Evolutionary conservation across 2,797 vertebrate genomes (phyloP).

Genomic region (Aquila chrysaetos): DNA sequence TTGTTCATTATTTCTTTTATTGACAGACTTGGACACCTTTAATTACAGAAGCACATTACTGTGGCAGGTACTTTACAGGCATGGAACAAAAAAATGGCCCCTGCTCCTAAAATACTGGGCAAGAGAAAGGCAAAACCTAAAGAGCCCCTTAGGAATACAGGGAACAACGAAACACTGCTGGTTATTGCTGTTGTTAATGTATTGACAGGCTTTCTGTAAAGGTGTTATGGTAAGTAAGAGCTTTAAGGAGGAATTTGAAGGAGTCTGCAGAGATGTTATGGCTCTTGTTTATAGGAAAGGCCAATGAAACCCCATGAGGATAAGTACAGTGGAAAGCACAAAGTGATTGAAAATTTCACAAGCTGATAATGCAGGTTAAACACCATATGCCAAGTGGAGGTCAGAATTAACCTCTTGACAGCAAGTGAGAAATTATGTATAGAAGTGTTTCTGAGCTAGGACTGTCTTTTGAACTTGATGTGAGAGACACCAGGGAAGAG

Average conservation of each 20-base stretch:
- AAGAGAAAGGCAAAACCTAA: neutral
- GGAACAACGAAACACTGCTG: neutral
- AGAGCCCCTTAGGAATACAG: neutral
- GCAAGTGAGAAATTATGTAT: neutral
- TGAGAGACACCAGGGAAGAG: neutral
- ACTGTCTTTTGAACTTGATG: neutral
- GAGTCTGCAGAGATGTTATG: neutral
- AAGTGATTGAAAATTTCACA: neutral
- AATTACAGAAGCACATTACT: neutral
- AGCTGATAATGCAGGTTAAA: neutral
- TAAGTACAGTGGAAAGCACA: neutral
- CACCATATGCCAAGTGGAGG: neutral
- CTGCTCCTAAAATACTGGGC: neutral
- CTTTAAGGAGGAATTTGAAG: neutral
- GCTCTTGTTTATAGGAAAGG: neutral
- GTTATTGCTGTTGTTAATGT: neutral
- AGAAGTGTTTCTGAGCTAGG: neutral
- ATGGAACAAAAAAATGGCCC: neutral
- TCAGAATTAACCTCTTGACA: neutral
- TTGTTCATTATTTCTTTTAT: neutral
- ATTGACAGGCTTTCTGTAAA: neutral
- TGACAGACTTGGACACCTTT: neutral
- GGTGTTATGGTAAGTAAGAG: neutral
- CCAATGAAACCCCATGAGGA: neutral
- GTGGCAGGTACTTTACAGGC: neutral